phyloP scores from a whole-genome alignment of 2,888 invertebrate species.

The Alloscopus bannaensis region DNA sequence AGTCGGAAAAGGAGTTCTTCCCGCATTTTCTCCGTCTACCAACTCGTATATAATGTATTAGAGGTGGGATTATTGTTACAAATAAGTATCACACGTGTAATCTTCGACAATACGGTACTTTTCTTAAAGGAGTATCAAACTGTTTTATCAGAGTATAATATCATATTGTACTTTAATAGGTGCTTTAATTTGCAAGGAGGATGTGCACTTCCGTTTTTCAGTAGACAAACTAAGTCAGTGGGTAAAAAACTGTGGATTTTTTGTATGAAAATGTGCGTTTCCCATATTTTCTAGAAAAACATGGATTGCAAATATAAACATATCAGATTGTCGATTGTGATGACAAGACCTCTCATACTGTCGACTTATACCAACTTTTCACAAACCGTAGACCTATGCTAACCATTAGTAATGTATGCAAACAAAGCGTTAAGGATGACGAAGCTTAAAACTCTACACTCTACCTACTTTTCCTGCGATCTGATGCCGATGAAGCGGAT shows the following conservation, averaged over 20 bases:
- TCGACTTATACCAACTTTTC: not conserved
- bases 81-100: not conserved
- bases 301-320: not conserved
- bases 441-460: not conserved
- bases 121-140: not conserved
- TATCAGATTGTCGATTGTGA: no score
- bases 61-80: not conserved
- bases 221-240: slow-evolving; percentile 30
- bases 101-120: slow-evolving; percentile 4
- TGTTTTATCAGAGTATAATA: not conserved
- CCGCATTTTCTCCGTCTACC: not conserved
- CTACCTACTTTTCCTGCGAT: not conserved
- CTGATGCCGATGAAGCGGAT: not conserved
- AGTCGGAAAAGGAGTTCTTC: no score
- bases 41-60: not conserved
- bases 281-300: not conserved
- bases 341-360: no score
- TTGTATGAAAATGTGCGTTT: not conserved
- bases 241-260: slow-evolving; percentile 12
- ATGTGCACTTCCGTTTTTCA: slow-evolving; percentile 19
- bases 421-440: not conserved
- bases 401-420: not conserved
- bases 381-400: not conserved
- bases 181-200: not conserved
- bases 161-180: not conserved